Evolutionary conservation across 2,113 vertebrate genomes (phyloP).

Genomic region (Hemichromis elongatus): DNA sequence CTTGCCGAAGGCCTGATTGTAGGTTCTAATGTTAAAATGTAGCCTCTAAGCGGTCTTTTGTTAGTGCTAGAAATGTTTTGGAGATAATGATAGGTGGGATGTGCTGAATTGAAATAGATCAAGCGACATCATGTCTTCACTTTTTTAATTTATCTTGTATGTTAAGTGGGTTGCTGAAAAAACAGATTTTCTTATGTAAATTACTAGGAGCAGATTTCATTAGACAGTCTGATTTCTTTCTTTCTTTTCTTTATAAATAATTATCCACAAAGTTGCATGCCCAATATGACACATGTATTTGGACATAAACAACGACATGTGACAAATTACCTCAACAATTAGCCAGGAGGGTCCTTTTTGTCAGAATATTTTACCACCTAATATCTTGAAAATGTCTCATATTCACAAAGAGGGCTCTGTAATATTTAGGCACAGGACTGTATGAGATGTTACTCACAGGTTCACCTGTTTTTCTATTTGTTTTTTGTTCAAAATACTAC

Average conservation of each 20-base stretch:
- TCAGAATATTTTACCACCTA: neutral
- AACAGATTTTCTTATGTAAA: neutral
- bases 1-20: conserved; percentile 3
- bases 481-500: neutral
- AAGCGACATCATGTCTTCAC: neutral
- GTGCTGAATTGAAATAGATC: conserved; percentile 5
- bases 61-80: neutral
- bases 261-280: neutral
- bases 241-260: neutral
- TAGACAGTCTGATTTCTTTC: neutral
- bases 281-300: neutral
- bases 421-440: too few relatives aligned
- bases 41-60: neutral
- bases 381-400: neutral
- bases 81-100: neutral
- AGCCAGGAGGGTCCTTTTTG: neutral
- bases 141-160: neutral
- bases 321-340: neutral
- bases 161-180: neutral
- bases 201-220: neutral
- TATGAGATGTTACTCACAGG: too few relatives aligned
- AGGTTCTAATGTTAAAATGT: neutral
- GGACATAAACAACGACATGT: neutral
- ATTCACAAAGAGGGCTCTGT: neutral
- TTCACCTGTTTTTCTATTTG: neutral